Evolutionary conservation across 2,113 vertebrate species (phyloP).

Genomic region (Mirza zaza): DNA sequence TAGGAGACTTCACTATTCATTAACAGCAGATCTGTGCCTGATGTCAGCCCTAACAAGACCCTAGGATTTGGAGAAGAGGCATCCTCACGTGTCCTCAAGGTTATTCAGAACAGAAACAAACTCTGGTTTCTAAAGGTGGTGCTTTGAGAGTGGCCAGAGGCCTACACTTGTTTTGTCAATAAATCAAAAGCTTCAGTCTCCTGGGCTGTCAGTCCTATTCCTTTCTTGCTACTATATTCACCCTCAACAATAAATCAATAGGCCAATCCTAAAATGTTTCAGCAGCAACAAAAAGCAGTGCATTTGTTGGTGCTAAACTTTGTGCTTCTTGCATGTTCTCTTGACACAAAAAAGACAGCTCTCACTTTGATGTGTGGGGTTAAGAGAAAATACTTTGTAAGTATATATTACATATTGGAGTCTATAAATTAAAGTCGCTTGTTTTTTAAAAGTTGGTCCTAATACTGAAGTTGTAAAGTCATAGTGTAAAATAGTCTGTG

Average conservation of each 20-base stretch:
- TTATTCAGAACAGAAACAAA: neutral
- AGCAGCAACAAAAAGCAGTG: neutral
- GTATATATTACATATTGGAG: neutral
- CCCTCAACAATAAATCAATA: constrained; percentile 13
- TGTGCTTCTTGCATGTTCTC: neutral
- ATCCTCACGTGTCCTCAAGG: neutral
- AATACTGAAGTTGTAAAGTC: neutral
- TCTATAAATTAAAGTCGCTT: constrained; percentile 47
- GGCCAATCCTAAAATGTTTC: constrained; percentile 2
- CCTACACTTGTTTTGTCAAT: neutral
- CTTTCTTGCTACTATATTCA: neutral
- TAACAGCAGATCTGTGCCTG: neutral
- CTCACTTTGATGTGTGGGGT: neutral
- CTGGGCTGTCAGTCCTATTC: neutral
- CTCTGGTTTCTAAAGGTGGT: neutral
- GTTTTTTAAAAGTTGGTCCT: constrained; percentile 31
- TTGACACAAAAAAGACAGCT: constrained; percentile 38
- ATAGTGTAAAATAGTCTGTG: neutral
- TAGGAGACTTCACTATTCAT: neutral
- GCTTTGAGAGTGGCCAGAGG: neutral
- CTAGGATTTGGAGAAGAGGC: neutral
- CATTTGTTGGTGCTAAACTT: neutral
- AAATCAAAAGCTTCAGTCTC: constrained; percentile 26
- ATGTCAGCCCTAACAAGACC: neutral
- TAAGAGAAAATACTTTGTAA: constrained; percentile 35